Base-by-base conservation (phyloP, 2,888 invertebrate genomes). In the Tanytarsus gracilentus region DNA sequence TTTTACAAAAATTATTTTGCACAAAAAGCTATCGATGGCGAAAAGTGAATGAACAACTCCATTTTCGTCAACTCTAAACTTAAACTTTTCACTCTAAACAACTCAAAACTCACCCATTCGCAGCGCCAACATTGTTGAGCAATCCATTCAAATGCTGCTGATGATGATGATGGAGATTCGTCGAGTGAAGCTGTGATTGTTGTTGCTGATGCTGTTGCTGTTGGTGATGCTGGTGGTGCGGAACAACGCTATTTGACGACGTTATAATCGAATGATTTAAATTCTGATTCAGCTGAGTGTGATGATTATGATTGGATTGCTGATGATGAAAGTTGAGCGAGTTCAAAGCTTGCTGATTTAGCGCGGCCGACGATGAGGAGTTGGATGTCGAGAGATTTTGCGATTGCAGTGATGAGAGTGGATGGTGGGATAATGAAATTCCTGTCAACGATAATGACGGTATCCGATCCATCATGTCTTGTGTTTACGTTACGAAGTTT, bases 401-500 rank as follows among this genome's bases (percentile, higher is more conserved):
- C 62, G 69, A 69, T 63, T 73, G 66, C 65, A 73, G 68, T 63
- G 69, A 68, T 65, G 70, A 68, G 56, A 71, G 67, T 63, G 74
- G 73, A 69, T 74, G 74, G 25, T 58, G 52, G 61, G 74, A 70
- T 65, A 74, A 69, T 66, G 74, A 72, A 68, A 74, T 68, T 66
- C 74, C 74, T 63, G 74, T 71, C 62, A 74, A 69, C 65, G 74
- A 71, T 65, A 74, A 64, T 62, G 74, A 72, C 68, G 74, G 73
- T 66, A 74, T 72, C 66, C 74, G 70, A 69, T 74, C 74, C 74
- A 74, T 74, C 74, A 74, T 74, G 69, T 69, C 70, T 65, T 53
- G 11, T 36, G n/a, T 39, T 23, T 26, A 16, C 6, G 8, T 25
- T 40, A 26, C 14, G 33, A 25, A 25, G 36, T 21, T 21, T 44